A percentile compares a stretch with the other conserved stretches of the same genome.
phyloP scores from a whole-genome alignment of 2,888 invertebrate species.

The Rhopalosiphum nymphaeae region DNA sequence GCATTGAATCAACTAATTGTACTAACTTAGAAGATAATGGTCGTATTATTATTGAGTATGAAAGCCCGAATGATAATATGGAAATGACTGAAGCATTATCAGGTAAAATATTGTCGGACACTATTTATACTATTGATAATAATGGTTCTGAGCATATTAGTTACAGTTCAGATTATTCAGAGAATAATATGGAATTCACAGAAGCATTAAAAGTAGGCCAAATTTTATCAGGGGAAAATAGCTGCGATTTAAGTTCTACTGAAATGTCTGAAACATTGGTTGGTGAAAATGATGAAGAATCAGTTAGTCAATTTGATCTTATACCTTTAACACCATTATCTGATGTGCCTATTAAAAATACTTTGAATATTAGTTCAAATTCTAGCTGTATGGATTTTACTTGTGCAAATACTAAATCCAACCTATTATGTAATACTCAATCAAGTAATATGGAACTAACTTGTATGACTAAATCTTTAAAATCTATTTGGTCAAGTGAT shows the following conservation, averaged over 20 bases:
- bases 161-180: constrained; percentile 39
- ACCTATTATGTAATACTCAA: neutral
- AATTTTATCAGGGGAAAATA: constrained; percentile 15
- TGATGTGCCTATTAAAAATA: neutral
- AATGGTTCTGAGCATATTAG: constrained; percentile 8
- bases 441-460: constrained; percentile 31
- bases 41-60: constrained; percentile 51
- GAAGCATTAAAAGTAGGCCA: constrained; percentile 31
- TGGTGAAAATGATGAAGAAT: neutral
- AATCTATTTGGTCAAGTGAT: constrained; percentile 7
- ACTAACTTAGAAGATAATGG: constrained; percentile 44
- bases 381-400: constrained; percentile 32
- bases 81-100: constrained; percentile 58
- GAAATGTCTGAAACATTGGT: constrained; percentile 27
- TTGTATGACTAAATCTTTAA: neutral
- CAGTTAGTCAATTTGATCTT: neutral
- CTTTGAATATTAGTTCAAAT: constrained; percentile 5
- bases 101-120: constrained; percentile 42
- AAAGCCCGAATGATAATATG: constrained; percentile 62
- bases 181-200: constrained; percentile 56
- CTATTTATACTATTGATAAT: constrained; percentile 55
- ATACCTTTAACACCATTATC: neutral
- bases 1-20: constrained; percentile 52
- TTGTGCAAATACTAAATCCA: constrained; percentile 11
- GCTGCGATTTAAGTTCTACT: neutral